Conservation (phyloP, 2,888 invertebrate genomes). For the Diaprepes abbreviatus region DNA sequence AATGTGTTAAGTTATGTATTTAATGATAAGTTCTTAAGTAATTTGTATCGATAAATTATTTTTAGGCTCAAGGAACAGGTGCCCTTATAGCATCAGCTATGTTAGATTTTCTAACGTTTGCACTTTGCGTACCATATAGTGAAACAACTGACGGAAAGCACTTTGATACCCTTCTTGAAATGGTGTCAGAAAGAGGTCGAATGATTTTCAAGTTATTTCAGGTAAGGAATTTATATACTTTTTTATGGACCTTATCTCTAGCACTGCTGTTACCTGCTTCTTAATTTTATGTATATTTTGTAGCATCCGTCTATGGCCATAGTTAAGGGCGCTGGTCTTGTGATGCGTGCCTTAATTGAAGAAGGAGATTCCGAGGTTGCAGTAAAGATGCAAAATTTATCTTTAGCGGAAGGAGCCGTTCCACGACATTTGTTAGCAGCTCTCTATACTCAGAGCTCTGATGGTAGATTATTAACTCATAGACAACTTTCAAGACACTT, state of each 20-base stretch:
- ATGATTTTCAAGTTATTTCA: constrained; percentile 93
- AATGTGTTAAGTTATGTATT: background rate
- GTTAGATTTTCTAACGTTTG: constrained; percentile 98
- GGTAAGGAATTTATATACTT: constrained; percentile 68
- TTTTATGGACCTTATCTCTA: too few species aligned
- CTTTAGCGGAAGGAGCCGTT: constrained; percentile 95
- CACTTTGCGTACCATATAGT: constrained; percentile 97
- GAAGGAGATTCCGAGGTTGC: constrained; percentile 95
- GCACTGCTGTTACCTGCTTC: too few species aligned
- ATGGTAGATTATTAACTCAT: constrained; percentile 87
- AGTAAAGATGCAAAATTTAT: constrained; percentile 94
- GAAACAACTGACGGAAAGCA: constrained; percentile 98
- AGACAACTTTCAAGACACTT: constrained; percentile 94
- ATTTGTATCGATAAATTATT: constrained; percentile 16
- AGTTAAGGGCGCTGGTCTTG: constrained; percentile 97
- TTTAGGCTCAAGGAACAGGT: constrained; percentile 91
- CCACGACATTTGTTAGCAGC: constrained; percentile 93
- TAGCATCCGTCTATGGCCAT: constrained; percentile 97
- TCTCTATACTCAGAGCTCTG: constrained; percentile 85
- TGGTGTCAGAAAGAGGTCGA: constrained; percentile 94
- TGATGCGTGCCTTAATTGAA: constrained; percentile 97
- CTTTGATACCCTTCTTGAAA: constrained; percentile 92
- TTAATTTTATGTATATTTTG: background rate
- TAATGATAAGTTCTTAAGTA: background rate
- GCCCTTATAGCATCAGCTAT: constrained; percentile 97